Evolutionary conservation across 64 coral and sea anemone genomes (phyloP).

Genomic region (Trachythela sp.): DNA sequence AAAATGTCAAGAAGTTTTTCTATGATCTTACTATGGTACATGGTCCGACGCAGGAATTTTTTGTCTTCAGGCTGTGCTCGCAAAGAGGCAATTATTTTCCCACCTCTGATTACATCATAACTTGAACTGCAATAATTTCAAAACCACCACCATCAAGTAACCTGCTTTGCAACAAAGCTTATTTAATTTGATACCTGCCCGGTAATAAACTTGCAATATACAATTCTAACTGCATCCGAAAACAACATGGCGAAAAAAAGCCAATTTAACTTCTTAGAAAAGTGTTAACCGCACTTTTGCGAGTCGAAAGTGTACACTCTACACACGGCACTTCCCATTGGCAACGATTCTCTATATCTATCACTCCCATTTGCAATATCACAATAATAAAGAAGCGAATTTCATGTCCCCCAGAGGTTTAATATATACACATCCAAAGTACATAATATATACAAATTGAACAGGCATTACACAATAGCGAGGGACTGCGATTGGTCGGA

Average conservation of each 20-base stretch:
- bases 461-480: neutral
- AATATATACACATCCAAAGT: neutral
- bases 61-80: too few relatives aligned
- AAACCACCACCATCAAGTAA: neutral
- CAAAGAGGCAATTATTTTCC: too few relatives aligned
- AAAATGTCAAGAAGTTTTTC: too few relatives aligned
- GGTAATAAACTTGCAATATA: neutral
- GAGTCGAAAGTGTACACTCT: too few relatives aligned
- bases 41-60: too few relatives aligned
- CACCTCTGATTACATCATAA: neutral
- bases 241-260: too few relatives aligned
- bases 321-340: too few relatives aligned
- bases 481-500: neutral
- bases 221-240: neutral
- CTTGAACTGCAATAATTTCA: neutral
- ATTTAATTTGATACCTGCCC: neutral
- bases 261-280: too few relatives aligned
- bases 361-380: too few relatives aligned
- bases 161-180: neutral
- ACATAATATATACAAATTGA: neutral
- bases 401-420: neutral
- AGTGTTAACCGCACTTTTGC: too few relatives aligned
- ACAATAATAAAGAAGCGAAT: neutral
- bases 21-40: too few relatives aligned
- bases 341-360: too few relatives aligned